These are phyloP conservation scores for Liodrosophila aerea DNA, from an alignment of 2,888 invertebrate genomes.

Conservation along the genomic window DNA sequence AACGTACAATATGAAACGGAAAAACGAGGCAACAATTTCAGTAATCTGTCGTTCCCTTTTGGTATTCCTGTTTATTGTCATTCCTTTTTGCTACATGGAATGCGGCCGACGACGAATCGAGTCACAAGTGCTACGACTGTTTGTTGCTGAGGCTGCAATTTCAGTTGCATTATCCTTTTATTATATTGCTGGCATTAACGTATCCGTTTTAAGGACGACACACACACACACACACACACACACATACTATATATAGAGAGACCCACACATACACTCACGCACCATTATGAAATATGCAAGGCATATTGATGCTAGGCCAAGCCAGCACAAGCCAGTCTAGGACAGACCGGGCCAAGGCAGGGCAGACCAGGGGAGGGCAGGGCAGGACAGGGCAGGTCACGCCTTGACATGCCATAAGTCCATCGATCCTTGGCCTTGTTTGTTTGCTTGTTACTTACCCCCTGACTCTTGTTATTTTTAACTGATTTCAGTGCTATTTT, in stretches of 20 bases:
- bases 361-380: conserved; percentile 1
- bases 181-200: conserved; percentile 59
- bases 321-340: conserved; percentile 2
- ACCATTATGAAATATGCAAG: conserved; percentile 25
- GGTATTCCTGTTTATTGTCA: conserved; percentile 55
- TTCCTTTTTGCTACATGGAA: conserved; percentile 40
- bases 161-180: conserved; percentile 56
- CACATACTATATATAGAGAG: not conserved
- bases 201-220: conserved; percentile 46
- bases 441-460: conserved; percentile 4
- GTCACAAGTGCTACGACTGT: not conserved
- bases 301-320: conserved; percentile 24
- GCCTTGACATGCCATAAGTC: conserved; percentile 24
- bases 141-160: conserved; percentile 29
- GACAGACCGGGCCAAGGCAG: conserved; percentile 5
- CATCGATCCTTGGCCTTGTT: conserved; percentile 33
- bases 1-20: not conserved
- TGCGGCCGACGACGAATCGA: conserved; percentile 22
- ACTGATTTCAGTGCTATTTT: conserved; percentile 49
- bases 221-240: conserved; percentile 4
- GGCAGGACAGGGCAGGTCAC: conserved; percentile 12
- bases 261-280: not conserved
- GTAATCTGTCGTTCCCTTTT: conserved; percentile 14
- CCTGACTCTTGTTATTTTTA: conserved; percentile 34
- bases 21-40: conserved; percentile 17